Evolutionary conservation across 1,140 invertebrate species (phyloP), one percentile per base, ranked within the genome.

Genomic region (Lasioglossum albipes): DNA sequence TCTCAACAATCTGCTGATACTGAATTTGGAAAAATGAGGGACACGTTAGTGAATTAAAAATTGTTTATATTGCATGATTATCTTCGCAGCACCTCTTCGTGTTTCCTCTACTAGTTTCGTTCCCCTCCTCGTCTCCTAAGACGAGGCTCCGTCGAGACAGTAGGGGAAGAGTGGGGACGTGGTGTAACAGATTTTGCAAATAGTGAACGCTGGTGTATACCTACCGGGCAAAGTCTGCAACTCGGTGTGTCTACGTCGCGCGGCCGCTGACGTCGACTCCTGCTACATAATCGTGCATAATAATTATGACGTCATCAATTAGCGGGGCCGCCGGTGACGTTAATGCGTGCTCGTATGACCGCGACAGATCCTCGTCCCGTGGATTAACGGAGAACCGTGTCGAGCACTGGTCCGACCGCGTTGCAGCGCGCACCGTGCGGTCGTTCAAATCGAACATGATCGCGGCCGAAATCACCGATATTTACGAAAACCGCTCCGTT

Each of bases 291-390:
- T 88, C 87, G 87, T 82, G 84, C 84, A 81, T 88, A 86, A 88
- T 88, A 88, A 88, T 88, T 88, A 88, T 88, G 87, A 84, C 84
- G 84, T 88, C 87, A 86, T 88, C 87, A 88, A 88, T 88, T 88
- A 88, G 66, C 79, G 70, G 70, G 31, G 57, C 82, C 81, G 84
- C 74, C 77, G 75, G 76, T 88, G 87, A 88, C 87, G 82, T 88
- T 88, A 88, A 88, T 86, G 84, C 82, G 65, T 73, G 79, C 59
- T 79, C 73, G 70, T 75, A 84, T 72, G 84, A 84, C 84, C 82
- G 66, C 87, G 87, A 88, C 82, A 86, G 84, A 77, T 82, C 83
- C 84, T 81, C 72, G 65, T 66, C 74, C 77, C 73, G 65, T 81
- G 69, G 59, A 84, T 85, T 84, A 78, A 59, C 54, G 69, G 20